Evolutionary conservation across 2,888 invertebrate genomes (phyloP).

Genomic region (Caenorhabditis afra): DNA sequence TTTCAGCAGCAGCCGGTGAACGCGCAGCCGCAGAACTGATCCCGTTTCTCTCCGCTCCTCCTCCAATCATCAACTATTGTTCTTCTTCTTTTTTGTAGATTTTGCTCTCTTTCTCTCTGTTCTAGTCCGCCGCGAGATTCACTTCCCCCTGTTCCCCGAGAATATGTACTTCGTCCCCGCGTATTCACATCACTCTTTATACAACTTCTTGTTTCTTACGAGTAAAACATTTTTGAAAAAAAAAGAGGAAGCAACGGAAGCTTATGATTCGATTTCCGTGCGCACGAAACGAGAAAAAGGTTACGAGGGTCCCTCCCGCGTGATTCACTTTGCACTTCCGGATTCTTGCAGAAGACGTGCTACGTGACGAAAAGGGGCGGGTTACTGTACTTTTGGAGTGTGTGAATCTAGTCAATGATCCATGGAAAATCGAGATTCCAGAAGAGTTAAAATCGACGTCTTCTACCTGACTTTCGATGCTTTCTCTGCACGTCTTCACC

Average conservation of each 20-base stretch:
- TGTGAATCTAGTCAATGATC: neutral
- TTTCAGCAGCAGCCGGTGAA: slow-evolving; percentile 61
- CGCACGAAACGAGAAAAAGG: slow-evolving; percentile 37
- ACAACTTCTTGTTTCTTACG: slow-evolving; percentile 55
- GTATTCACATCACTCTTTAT: slow-evolving; percentile 46
- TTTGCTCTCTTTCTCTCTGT: slow-evolving; percentile 24
- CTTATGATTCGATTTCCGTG: slow-evolving; percentile 52
- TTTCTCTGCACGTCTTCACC: neutral
- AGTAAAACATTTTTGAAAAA: slow-evolving; percentile 42
- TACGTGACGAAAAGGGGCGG: neutral
- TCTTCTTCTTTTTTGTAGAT: slow-evolving; percentile 36
- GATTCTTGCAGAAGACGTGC: slow-evolving; percentile 1
- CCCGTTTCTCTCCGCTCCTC: neutral
- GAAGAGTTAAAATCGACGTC: no score
- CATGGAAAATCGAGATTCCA: no score
- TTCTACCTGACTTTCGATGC: slow-evolving; percentile 5
- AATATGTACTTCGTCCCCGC: slow-evolving; percentile 5
- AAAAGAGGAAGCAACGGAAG: slow-evolving; percentile 16
- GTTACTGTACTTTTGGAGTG: neutral
- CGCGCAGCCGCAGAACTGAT: slow-evolving; percentile 50
- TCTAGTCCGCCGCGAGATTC: slow-evolving; percentile 46
- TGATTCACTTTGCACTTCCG: slow-evolving; percentile 34
- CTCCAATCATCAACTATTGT: neutral
- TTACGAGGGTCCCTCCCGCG: slow-evolving; percentile 5
- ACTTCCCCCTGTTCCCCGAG: slow-evolving; percentile 24